phyloP scores from a whole-genome alignment of 1,140 invertebrate species.

The Periplaneta americana region DNA sequence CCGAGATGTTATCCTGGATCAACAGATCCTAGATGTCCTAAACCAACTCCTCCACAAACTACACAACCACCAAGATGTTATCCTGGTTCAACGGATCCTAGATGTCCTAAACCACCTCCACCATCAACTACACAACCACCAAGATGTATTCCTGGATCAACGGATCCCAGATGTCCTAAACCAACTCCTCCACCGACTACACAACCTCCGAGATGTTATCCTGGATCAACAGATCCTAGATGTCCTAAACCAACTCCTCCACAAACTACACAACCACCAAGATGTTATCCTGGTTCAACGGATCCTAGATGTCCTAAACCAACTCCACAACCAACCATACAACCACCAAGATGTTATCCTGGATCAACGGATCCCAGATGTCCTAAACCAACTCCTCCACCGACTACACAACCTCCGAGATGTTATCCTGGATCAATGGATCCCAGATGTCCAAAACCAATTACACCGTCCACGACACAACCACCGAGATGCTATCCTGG shows the following conservation, averaged over 20 bases:
- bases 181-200: conserved; percentile 25
- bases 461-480: neutral
- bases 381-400: neutral
- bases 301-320: conserved; percentile 27
- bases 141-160: conserved; percentile 23
- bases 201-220: conserved; percentile 31
- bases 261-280: conserved; percentile 21
- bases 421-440: neutral
- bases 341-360: neutral
- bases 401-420: neutral
- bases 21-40: conserved; percentile 29
- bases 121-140: conserved; percentile 21
- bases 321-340: conserved; percentile 17
- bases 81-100: conserved; percentile 30
- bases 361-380: neutral
- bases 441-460: neutral
- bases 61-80: conserved; percentile 27
- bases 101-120: conserved; percentile 24
- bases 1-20: conserved; percentile 28
- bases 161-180: conserved; percentile 27
- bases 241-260: conserved; percentile 30
- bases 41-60: neutral
- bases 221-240: conserved; percentile 34
- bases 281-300: conserved; percentile 31
- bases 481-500: neutral